Evolutionary conservation across 1,140 invertebrate species (phyloP), one percentile per base, ranked within the genome.

Genomic region (Plutomurus gul): DNA sequence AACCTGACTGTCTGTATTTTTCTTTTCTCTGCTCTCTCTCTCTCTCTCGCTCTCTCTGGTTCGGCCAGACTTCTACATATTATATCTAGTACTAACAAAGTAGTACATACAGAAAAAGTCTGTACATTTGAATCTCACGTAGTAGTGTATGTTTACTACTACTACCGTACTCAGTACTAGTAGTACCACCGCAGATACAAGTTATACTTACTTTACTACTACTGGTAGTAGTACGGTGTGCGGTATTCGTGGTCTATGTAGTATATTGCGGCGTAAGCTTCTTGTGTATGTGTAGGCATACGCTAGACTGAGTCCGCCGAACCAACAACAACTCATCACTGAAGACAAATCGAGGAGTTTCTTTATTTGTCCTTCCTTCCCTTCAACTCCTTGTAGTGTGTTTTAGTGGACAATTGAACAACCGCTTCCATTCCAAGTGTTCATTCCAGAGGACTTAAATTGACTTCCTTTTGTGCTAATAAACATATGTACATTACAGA

Each of bases 351-450:
- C 16, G 18, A 33, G 56, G 27, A 25, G 25, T 65, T 65, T 65
- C 51, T 65, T 33, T 33, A n/a, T 65, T 36, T 65, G 30, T 36
- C 25, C 27, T 65, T n/a, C 56, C 56, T 65, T 65, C 8, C 27
- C 56, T 65, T 65, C 36, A 22, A 33, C 56, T 65, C 43, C n/a
- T 51, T 51, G 20, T 51, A 22, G 47, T 51, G 27, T 51, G n/a
- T 60, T 49, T 22, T 51, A 22, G 47, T 51, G 16, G 36, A 30
- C 30, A 33, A n/a, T 65, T 25, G 10, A 33, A 65, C 56, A 18
- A 65, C 56, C 56, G 27, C 16, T 65, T 65, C 27, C 56, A 65
- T 65, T 65, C 56, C 56, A 33, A n/a, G 30, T 65, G 36, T 65
- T 65, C 56, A 65, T 65, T 65, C 56, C 56, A 65, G 56, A 8